Evolutionary conservation across 2,888 invertebrate species (phyloP).

Genomic region (Mechanitis messenoides): DNA sequence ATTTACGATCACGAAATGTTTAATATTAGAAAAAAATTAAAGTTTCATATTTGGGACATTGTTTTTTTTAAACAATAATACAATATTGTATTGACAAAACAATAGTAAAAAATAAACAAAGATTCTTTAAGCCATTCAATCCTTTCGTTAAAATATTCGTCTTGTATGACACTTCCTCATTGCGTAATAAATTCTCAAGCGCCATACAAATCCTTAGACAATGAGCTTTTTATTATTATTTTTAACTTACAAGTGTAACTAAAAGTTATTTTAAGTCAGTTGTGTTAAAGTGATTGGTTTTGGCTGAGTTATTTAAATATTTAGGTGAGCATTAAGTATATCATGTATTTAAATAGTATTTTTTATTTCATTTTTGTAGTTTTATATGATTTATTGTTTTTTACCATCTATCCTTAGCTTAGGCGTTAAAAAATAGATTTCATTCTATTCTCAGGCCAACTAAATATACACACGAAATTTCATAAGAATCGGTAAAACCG

Average conservation of each 20-base stretch:
- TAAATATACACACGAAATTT: too few relatives aligned
- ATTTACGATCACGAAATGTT: too few relatives aligned
- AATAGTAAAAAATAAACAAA: conserved; percentile 62
- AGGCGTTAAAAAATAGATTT: too few relatives aligned
- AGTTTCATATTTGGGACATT: background rate
- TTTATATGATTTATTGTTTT: too few relatives aligned
- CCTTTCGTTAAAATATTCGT: conserved; percentile 72
- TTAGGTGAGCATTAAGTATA: background rate
- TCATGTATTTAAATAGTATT: background rate
- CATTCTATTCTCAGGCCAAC: too few relatives aligned
- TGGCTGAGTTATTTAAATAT: background rate
- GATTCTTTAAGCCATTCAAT: conserved; percentile 55
- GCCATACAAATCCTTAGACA: conserved; percentile 46
- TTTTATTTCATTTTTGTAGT: background rate
- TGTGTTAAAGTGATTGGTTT: conserved; percentile 1
- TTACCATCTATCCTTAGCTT: too few relatives aligned
- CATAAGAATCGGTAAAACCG: too few relatives aligned
- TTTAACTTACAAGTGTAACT: conserved; percentile 6
- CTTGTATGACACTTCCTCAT: conserved; percentile 70
- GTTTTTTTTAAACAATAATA: conserved; percentile 50
- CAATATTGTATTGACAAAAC: conserved; percentile 56
- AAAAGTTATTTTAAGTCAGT: background rate
- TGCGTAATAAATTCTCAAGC: conserved; percentile 67
- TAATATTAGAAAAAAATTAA: too few relatives aligned
- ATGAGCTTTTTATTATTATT: conserved; percentile 23